Evolutionary conservation across 2,888 invertebrate species (phyloP).

Genomic region (Ichneumoninae sp.): DNA sequence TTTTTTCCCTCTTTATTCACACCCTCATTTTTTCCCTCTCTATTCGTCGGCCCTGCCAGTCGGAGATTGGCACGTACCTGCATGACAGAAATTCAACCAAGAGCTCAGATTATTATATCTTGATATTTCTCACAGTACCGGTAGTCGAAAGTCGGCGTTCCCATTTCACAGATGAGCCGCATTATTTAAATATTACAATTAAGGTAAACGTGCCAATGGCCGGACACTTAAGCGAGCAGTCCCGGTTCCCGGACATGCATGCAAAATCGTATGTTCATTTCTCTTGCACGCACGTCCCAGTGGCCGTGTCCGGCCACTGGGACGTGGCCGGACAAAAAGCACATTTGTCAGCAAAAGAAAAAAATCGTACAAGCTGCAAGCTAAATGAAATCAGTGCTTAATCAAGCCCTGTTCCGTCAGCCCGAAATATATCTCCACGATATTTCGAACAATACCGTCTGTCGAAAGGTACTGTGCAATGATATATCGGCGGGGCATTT

Average conservation of each 20-base stretch:
- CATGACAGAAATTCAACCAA: background rate
- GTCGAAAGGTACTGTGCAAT: background rate
- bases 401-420: background rate
- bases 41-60: background rate
- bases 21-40: background rate
- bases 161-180: background rate
- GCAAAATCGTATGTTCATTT: no score
- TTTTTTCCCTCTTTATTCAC: background rate
- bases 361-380: background rate
- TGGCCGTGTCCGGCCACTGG: no score
- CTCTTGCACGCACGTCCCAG: no score
- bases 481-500: conserved; percentile 7
- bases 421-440: background rate
- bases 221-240: no score
- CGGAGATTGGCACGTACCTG: background rate
- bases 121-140: background rate
- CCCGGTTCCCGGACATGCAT: no score
- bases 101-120: conserved; percentile 7
- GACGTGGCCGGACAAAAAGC: background rate
- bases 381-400: background rate
- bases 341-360: background rate
- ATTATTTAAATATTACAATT: background rate
- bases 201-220: no score
- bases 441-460: background rate
- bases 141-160: background rate